Conservation (phyloP, 2,113 vertebrate genomes). For the Cepphus grylle region DNA sequence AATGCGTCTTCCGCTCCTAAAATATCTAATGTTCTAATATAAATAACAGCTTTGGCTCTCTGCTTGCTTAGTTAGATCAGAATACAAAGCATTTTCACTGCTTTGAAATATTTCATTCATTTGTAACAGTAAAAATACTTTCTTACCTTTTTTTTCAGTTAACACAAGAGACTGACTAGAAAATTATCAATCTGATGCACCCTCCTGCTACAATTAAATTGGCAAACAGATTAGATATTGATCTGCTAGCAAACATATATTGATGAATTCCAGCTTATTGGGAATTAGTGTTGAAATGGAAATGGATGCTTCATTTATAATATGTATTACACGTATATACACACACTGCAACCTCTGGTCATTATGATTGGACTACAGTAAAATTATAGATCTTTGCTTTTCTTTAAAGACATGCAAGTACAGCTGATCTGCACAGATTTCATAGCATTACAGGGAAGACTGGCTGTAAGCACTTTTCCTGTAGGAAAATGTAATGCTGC, state of each 20-base stretch:
- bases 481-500: background rate
- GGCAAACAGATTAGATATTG: constrained; percentile 58
- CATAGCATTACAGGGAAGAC: background rate
- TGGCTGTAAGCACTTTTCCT: background rate
- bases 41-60: background rate
- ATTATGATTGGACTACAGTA: background rate
- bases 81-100: background rate
- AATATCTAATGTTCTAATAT: constrained; percentile 8
- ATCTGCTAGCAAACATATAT: constrained; percentile 40
- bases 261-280: constrained; percentile 34
- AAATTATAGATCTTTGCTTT: background rate
- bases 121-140: background rate
- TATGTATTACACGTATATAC: background rate
- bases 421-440: background rate
- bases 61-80: background rate
- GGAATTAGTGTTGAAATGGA: constrained; percentile 56
- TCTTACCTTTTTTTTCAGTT: background rate
- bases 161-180: background rate
- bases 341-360: background rate
- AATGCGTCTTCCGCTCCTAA: background rate
- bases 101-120: background rate
- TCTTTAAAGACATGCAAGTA: background rate
- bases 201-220: constrained; percentile 30
- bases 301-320: constrained; percentile 29
- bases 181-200: constrained; percentile 29